Percentiles rank a stretch among this genome's conserved stretches.
Evolutionary conservation across 2,113 vertebrate species (phyloP).

Genomic region (Psittacula cyanocephala): DNA sequence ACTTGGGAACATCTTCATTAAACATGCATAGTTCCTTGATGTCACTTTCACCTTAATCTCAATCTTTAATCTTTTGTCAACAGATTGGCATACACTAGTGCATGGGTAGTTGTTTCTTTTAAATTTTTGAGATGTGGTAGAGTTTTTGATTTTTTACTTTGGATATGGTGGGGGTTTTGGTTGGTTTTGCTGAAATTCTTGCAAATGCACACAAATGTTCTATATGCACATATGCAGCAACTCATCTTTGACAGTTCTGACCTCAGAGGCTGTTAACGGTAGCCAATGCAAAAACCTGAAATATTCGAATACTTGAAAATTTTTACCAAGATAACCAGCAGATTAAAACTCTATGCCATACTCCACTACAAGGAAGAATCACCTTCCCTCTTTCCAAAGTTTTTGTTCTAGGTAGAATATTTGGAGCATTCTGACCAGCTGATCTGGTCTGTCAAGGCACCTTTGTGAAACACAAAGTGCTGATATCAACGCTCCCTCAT

Average conservation of each 20-base stretch:
- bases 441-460: background rate
- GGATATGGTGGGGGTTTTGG: background rate
- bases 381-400: background rate
- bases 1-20: background rate
- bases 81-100: background rate
- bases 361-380: background rate
- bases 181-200: background rate
- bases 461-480: background rate
- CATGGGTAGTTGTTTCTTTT: background rate
- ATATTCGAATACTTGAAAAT: background rate
- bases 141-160: background rate
- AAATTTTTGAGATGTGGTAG: no score
- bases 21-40: background rate
- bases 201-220: background rate
- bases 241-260: background rate
- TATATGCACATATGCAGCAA: background rate
- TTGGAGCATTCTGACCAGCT: background rate
- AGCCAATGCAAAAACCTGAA: background rate
- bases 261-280: background rate
- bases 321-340: background rate
- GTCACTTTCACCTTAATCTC: background rate
- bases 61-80: background rate
- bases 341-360: background rate
- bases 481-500: background rate
- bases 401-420: background rate